These are phyloP conservation scores for Pangasius mekongensis DNA, from an alignment of 2,797 vertebrate genomes.

Conservation along the genomic window DNA sequence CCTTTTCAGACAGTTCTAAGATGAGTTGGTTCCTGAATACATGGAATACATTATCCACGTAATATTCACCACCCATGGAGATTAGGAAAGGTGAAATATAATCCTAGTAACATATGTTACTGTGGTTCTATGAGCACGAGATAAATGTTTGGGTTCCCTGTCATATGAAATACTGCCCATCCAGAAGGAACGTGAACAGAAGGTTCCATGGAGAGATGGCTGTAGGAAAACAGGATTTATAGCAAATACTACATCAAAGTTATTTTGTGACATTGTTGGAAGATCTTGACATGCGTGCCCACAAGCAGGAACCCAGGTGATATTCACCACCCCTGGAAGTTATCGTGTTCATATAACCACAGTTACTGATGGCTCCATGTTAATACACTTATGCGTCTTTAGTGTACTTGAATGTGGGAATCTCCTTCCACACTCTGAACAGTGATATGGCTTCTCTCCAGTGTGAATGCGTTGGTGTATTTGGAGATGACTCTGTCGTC, in stretches of 20 bases:
- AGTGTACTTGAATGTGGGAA: conserved; percentile 4
- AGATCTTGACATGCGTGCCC: background rate
- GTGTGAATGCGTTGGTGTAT: conserved; percentile 14
- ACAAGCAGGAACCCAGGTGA: background rate
- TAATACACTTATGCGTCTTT: conserved; percentile 7
- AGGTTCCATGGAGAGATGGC: background rate
- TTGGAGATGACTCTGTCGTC: conserved; percentile 10
- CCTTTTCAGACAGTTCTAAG: background rate
- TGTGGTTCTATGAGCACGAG: background rate
- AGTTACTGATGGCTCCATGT: conserved; percentile 1
- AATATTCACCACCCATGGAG: background rate
- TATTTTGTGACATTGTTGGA: background rate
- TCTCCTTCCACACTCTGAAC: background rate
- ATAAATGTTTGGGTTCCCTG: background rate
- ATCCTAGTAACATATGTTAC: background rate
- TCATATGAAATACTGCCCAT: background rate
- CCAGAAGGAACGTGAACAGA: background rate
- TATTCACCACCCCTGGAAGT: background rate
- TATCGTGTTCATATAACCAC: conserved; percentile 6
- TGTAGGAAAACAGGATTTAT: background rate
- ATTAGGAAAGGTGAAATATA: background rate
- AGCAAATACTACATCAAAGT: background rate
- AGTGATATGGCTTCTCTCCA: conserved; percentile 15
- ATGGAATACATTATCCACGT: background rate
- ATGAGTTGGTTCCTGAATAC: background rate